A percentile compares a stretch with the other conserved stretches of the same genome.
Conservation (phyloP, 2,113 vertebrate species). For the Zosterops borbonicus region DNA sequence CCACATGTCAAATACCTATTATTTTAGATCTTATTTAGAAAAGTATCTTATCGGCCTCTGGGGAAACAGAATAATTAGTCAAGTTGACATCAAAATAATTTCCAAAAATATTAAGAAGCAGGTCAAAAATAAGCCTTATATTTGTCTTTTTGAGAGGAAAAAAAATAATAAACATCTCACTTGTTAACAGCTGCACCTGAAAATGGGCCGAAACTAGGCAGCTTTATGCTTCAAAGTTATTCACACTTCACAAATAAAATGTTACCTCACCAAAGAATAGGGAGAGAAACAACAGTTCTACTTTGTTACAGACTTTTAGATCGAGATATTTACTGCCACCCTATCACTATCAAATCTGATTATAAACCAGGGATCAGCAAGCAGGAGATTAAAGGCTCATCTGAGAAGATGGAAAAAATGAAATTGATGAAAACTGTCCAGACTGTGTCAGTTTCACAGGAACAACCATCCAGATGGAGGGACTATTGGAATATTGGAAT, state of each 20-base stretch:
- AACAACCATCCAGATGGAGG: background rate
- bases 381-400: slow-evolving; percentile 36
- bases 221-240: slow-evolving; percentile 25
- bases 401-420: slow-evolving; percentile 24
- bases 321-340: slow-evolving; percentile 17
- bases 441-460: background rate
- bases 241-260: slow-evolving; percentile 30
- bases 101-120: background rate
- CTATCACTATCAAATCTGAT: slow-evolving; percentile 19
- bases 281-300: background rate
- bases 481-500: background rate
- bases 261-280: background rate
- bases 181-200: background rate
- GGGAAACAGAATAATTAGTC: background rate
- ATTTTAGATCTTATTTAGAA: background rate
- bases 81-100: background rate
- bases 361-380: slow-evolving; percentile 24
- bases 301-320: background rate
- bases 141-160: background rate
- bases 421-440: slow-evolving; percentile 12
- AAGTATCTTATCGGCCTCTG: background rate
- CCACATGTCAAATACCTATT: background rate
- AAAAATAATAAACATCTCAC: background rate
- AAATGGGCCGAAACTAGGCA: background rate
- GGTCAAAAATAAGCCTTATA: background rate